Base-by-base conservation (phyloP, 2,113 vertebrate species). In the Beaufortia kweichowensis region DNA sequence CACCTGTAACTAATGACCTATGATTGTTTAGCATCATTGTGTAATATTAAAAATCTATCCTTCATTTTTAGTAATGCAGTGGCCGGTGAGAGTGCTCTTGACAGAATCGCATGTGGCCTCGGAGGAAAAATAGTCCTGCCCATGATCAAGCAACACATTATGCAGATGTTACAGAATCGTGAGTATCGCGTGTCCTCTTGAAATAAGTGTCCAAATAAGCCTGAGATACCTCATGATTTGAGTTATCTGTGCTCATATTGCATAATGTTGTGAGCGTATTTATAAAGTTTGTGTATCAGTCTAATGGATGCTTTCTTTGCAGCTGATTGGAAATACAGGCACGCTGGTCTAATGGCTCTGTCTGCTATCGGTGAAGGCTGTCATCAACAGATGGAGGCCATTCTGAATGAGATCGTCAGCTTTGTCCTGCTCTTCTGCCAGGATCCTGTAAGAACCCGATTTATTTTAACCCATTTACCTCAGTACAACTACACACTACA, bases 91-190 rank as follows among this genome's bases (percentile, higher is more conserved):
- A 99, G 96, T 14, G 97, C 97, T 0, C 88, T 99, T 57, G 97
- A 99, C 92, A 91, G 97, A 82, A 96, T 99, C 70, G 96, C 97
- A 0, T 99, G 97, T 82, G 97, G 97, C 39, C 94, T 99, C 65
- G 97, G 97, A 78, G 97, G 97, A 24, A 99, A 99, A 84, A 95
- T 98, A 2, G 94, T 99, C 75, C 85, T 99, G 8, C 97, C 97
- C 1, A 96, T 98, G 94, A 98, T 99, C 87, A 99, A 98, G 85
- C 96, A 98, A 83, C 95, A 98, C 84, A 98, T 99, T 80, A 98
- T 97, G 96, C 94, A 95, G 82, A 98, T 99, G 97, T 91, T 99
- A 75, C 97, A 98, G 84, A 99, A 98, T 87, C 89, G 97, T 99
- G 88, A 95, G 96, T 91, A 4, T 24, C 53, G 5, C 41, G 7